phyloP scores from a whole-genome alignment of 2,888 invertebrate genomes.

The Nymphalis urticae region DNA sequence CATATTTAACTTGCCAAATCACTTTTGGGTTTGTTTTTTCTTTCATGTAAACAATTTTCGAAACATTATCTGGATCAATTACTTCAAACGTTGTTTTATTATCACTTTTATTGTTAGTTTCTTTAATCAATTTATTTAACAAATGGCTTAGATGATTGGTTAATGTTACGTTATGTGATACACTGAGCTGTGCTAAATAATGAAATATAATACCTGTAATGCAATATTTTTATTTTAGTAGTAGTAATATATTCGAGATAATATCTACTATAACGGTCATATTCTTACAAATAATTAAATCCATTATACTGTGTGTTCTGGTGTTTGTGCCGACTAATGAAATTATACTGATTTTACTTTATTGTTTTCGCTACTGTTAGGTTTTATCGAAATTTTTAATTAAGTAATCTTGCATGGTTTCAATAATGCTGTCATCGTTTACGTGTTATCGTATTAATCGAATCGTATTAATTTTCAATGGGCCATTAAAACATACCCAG shows the following conservation, averaged over 20 bases:
- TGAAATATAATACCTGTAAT: slow-evolving; percentile 22
- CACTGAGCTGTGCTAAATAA: neutral
- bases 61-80: slow-evolving; percentile 3
- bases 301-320: slow-evolving; percentile 6
- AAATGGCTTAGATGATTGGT: slow-evolving; percentile 17
- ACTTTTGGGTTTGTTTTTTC: neutral
- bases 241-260: neutral
- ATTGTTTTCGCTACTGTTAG: neutral
- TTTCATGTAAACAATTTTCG: slow-evolving; percentile 17
- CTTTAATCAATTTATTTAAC: slow-evolving; percentile 19
- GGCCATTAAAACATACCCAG: slow-evolving; percentile 9
- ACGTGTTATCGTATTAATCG: slow-evolving; percentile 15
- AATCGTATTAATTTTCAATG: slow-evolving; percentile 17
- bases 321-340: neutral
- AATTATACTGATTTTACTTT: neutral
- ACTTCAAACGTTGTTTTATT: neutral
- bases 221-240: neutral
- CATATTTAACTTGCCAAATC: neutral
- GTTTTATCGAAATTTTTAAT: slow-evolving; percentile 27
- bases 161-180: neutral
- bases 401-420: slow-evolving; percentile 27
- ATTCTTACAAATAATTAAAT: slow-evolving; percentile 12
- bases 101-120: slow-evolving; percentile 17
- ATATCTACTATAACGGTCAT: neutral
- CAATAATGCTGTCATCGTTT: slow-evolving; percentile 14